Evolutionary conservation across 2,797 vertebrate species (phyloP).

Genomic region (Paguma larvata): DNA sequence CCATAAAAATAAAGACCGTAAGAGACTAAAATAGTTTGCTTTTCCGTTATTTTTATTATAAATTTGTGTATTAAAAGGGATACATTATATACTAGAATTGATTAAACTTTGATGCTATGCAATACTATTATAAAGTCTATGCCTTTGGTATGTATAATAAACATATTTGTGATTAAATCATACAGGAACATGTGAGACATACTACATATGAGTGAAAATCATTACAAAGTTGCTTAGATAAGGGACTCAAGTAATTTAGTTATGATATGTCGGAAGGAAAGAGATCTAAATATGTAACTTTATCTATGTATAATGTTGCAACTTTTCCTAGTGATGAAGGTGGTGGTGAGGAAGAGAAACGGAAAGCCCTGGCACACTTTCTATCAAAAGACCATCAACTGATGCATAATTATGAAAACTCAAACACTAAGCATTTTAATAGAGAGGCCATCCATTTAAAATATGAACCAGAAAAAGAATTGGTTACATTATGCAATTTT

Average conservation of each 20-base stretch:
- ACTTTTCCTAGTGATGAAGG: constrained; percentile 11
- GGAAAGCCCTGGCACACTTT: constrained; percentile 46
- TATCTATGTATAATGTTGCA: constrained; percentile 4
- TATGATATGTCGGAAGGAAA: neutral
- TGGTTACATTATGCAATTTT: constrained; percentile 62
- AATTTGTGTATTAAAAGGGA: constrained; percentile 84
- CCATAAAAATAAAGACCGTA: constrained; percentile 47
- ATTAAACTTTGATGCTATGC: constrained; percentile 65
- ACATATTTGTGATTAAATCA: constrained; percentile 55
- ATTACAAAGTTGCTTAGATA: constrained; percentile 56
- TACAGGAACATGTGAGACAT: neutral
- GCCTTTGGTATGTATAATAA: constrained; percentile 67
- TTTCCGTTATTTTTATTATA: constrained; percentile 78
- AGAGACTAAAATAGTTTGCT: constrained; percentile 73
- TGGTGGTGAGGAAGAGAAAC: constrained; percentile 11
- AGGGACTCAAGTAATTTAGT: constrained; percentile 61
- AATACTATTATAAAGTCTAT: constrained; percentile 68
- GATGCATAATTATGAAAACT: constrained; percentile 73
- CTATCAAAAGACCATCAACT: constrained; percentile 67
- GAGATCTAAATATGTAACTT: constrained; percentile 20
- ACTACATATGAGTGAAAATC: neutral
- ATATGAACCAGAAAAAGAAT: constrained; percentile 72
- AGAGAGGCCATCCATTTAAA: constrained; percentile 67
- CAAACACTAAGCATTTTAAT: constrained; percentile 76
- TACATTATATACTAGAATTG: constrained; percentile 83